Evolutionary conservation across 2,113 vertebrate species (phyloP).

Genomic region (Bos indicus): DNA sequence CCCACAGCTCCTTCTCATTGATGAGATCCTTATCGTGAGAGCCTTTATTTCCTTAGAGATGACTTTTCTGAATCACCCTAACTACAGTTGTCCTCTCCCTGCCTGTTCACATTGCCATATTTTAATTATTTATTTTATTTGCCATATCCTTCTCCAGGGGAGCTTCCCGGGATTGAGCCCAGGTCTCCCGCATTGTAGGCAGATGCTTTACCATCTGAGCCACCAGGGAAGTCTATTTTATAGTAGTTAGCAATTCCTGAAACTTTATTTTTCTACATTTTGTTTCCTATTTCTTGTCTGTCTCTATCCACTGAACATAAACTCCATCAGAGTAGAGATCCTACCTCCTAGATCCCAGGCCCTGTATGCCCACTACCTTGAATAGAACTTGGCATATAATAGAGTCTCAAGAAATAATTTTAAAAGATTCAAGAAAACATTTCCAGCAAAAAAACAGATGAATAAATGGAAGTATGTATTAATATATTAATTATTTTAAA

Average conservation of each 20-base stretch:
- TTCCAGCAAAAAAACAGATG: neutral
- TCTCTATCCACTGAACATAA: neutral
- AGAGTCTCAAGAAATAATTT: conserved; percentile 17
- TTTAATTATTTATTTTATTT: neutral
- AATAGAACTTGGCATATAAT: neutral
- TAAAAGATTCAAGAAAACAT: neutral
- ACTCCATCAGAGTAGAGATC: neutral
- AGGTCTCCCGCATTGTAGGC: too few relatives aligned
- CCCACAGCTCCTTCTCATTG: neutral
- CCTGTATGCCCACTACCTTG: neutral
- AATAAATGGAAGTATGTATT: neutral
- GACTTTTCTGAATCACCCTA: neutral
- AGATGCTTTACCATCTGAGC: neutral
- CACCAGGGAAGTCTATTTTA: neutral
- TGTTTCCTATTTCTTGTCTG: neutral
- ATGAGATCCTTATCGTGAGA: neutral
- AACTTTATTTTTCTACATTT: neutral
- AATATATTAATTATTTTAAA: neutral
- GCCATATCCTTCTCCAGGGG: too few relatives aligned
- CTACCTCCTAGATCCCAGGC: neutral
- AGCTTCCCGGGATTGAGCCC: too few relatives aligned
- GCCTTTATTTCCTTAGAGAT: neutral
- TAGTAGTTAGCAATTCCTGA: neutral
- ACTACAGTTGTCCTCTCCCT: neutral
- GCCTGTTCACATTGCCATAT: neutral